Evolutionary conservation across 2,113 vertebrate species (phyloP), one percentile per base, ranked within the genome.

Genomic region (Lophius piscatorius): DNA sequence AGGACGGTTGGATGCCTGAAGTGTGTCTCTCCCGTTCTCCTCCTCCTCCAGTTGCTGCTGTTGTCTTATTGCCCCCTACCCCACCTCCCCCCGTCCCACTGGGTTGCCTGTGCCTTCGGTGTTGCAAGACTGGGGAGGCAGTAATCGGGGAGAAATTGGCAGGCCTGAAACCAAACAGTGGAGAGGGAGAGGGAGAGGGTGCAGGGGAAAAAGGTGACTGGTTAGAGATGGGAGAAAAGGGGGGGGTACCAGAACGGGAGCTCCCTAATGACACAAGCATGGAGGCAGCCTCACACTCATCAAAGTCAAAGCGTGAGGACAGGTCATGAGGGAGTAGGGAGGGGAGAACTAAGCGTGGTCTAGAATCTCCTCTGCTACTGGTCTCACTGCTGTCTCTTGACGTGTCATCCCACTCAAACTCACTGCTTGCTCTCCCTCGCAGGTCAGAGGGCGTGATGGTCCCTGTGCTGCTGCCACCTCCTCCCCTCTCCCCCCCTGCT

Each of bases 181-280:
- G 95, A 0, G 95, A 96, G 9, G 94, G 94, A 0, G 95, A 95
- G 2, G 94, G 95, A 2, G 95, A 96, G 0, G 94, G 95, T 20
- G 94, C 91, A 0, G 94, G 95, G 2, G 94, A 96, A 80, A 96
- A 96, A 50, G 95, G 95, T 0, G 95, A 96, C 88, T 95, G 94
- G 47, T 94, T 96, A 2, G 95, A 96, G 28, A 95, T 90, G 0
- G 95, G 95, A 0, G 95, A 96, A 84, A 94, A 96, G 34, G 94
- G 94, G 0, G 95, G 94, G 0, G 94, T 96, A 48, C 93, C 93
- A 0, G 95, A 96, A 46, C 94, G 93, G 1, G 95, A 96, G 81
- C 95, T 95, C 40, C 95, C 93, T 63, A 97, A 71, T 0, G 95
- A 97, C 63, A 97, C 94, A 35, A 97, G 83, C 95, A 97, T 97